Evolutionary conservation across 2,113 vertebrate species (phyloP), one percentile per base, ranked within the genome.

Genomic region (Lamprologus callipterus): DNA sequence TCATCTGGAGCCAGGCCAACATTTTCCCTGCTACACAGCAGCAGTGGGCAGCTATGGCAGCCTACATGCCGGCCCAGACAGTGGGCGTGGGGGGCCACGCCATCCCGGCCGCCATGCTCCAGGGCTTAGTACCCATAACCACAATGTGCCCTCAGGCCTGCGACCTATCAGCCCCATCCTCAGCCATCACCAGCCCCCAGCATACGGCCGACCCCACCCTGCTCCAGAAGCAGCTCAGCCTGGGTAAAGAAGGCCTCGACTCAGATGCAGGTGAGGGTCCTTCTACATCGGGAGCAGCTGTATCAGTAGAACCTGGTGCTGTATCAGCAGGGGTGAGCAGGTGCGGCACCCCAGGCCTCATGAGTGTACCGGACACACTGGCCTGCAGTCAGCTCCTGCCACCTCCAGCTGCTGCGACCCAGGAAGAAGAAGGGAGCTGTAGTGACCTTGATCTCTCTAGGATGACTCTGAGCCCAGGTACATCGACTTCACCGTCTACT

Each of bases 31-130:
- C 97, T 91, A 95, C 97, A 51, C 98, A 99, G 96, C 98, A 99
- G 93, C 97, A 98, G 90, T 99, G 99, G 99, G 98, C 97, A 9
- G 92, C 98, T 57, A 97, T 98, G 96, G 97, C 98, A 37, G 98
- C 98, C 93, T 99, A 99, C 94, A 97, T 99, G 97, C 98, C 99
- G 86, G 96, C 98, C 93, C 98, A 98, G 97, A 97, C 98, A 92
- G 97, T 99, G 95, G 97, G 98, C 90, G 95, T 96, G 26, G 95
- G 95, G 37, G 93, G 95, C 9, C 96, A 96, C 9, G 97, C 98
- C 94, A 97, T 99, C 95, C 97, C 98, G 92, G 97, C 98, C 86
- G 98, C 98, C 96, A 97, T 99, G 97, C 98, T 99, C 89, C 98
- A 98, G 96, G 97, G 98, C 95, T 88, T 97, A 95, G 96, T 98